Percentiles rank a stretch among this genome's conserved stretches.
These are phyloP conservation scores for Melieria picta DNA, from an alignment of 2,888 invertebrate genomes.

Conservation along the genomic window DNA sequence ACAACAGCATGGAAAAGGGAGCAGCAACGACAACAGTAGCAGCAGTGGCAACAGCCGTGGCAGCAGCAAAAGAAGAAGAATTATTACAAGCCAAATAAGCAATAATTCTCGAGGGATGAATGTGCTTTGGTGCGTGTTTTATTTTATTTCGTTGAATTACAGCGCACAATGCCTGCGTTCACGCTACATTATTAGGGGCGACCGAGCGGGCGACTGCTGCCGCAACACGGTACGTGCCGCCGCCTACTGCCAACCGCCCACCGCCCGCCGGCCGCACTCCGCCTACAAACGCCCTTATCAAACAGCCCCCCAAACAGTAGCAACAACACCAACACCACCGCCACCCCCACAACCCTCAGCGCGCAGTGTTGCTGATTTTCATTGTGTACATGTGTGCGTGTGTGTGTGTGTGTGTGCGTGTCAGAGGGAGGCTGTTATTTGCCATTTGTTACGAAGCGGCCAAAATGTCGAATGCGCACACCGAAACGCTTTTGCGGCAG, in stretches of 20 bases:
- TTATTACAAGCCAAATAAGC: slow-evolving; percentile 64
- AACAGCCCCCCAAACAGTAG: neutral
- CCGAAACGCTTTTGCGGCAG: slow-evolving; percentile 7
- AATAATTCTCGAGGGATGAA: slow-evolving; percentile 65
- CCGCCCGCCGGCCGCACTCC: neutral
- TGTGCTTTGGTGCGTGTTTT: slow-evolving; percentile 65
- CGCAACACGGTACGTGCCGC: slow-evolving; percentile 45
- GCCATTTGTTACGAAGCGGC: slow-evolving; percentile 37
- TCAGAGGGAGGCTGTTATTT: slow-evolving; percentile 38
- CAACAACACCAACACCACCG: neutral
- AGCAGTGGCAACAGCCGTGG: slow-evolving; percentile 16
- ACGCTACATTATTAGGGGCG: slow-evolving; percentile 48
- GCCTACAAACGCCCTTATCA: slow-evolving; percentile 1
- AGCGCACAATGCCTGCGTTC: slow-evolving; percentile 34
- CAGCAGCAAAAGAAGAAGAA: slow-evolving; percentile 48
- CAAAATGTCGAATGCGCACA: slow-evolving; percentile 58
- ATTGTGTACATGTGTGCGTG: slow-evolving; percentile 17
- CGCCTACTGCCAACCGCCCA: slow-evolving; percentile 29
- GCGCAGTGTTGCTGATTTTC: slow-evolving; percentile 13
- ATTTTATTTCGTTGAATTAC: slow-evolving; percentile 64
- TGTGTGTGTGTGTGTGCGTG: slow-evolving; percentile 35
- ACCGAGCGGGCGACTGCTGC: slow-evolving; percentile 48
- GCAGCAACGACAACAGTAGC: slow-evolving; percentile 14
- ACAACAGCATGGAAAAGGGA: slow-evolving; percentile 12
- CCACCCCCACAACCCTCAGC: neutral